Conservation (phyloP, 2,888 invertebrate genomes). For the Agrotis clavis region DNA sequence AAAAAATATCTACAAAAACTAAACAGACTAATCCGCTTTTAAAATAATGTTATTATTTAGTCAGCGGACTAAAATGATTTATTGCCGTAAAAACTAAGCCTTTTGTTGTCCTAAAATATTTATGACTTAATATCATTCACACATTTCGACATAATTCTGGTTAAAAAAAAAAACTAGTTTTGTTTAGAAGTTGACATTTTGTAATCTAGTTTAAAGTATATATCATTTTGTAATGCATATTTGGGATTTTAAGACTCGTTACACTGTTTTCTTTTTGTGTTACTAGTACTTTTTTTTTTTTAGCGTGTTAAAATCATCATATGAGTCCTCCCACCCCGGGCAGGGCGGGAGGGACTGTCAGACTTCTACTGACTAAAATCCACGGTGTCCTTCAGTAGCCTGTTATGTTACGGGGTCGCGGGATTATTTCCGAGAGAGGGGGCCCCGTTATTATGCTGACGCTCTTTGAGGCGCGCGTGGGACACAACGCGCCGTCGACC, state of each 20-base stretch:
- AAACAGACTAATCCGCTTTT: constrained; percentile 16
- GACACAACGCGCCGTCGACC: no score
- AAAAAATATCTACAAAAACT: constrained; percentile 9
- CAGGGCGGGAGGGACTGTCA: no score
- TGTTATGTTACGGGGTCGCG: no score
- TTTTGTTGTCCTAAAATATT: constrained; percentile 41
- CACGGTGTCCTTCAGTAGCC: no score
- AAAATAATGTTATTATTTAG: constrained; percentile 36
- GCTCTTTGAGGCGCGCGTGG: no score
- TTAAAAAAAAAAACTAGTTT: constrained; percentile 21
- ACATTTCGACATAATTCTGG: constrained; percentile 16
- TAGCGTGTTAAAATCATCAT: no score
- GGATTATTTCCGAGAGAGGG: no score
- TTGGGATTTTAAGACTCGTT: neutral
- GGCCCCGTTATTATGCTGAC: no score
- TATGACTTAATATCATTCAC: constrained; percentile 49
- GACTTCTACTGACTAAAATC: no score
- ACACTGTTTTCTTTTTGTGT: neutral
- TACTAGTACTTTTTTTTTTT: no score
- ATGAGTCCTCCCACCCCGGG: no score
- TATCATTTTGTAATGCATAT: no score
- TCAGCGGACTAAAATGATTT: constrained; percentile 36
- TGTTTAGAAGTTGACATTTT: neutral
- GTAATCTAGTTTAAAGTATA: constrained; percentile 1
- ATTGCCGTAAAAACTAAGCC: constrained; percentile 43